Evolutionary conservation across 2,888 invertebrate species (phyloP).

Genomic region (Cheilosia grossa): DNA sequence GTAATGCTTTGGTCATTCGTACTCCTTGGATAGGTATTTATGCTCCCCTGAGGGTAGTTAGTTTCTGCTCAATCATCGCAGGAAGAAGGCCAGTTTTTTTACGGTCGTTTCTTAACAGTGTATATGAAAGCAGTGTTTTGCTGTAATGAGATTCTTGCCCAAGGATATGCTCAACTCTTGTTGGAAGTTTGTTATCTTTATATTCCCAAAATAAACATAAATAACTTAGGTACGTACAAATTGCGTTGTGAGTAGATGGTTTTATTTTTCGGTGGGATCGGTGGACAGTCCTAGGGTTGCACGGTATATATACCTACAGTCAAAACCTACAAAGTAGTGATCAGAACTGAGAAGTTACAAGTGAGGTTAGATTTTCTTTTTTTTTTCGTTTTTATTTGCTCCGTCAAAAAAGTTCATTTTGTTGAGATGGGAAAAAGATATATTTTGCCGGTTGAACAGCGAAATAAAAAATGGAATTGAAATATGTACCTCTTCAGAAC

Average conservation of each 20-base stretch:
- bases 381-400: too few species aligned
- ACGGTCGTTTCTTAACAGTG: neutral
- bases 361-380: too few species aligned
- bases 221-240: neutral
- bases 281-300: too few species aligned
- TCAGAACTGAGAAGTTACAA: too few species aligned
- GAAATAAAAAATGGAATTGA: too few species aligned
- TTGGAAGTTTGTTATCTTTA: neutral
- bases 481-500: too few species aligned
- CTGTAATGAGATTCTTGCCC: slow-evolving; percentile 46
- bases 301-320: too few species aligned
- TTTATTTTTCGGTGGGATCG: too few species aligned
- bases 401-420: too few species aligned
- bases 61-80: slow-evolving; percentile 69
- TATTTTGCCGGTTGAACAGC: too few species aligned
- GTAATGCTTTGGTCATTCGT: slow-evolving; percentile 22
- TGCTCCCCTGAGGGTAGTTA: slow-evolving; percentile 53
- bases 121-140: neutral
- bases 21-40: slow-evolving; percentile 28
- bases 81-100: slow-evolving; percentile 26
- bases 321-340: too few species aligned
- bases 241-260: neutral
- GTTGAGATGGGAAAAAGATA: too few species aligned
- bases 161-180: slow-evolving; percentile 27
- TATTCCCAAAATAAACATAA: neutral